Evolutionary conservation across 2,113 vertebrate genomes (phyloP), one percentile per base, ranked within the genome.

Genomic region (Pluvianellus socialis): DNA sequence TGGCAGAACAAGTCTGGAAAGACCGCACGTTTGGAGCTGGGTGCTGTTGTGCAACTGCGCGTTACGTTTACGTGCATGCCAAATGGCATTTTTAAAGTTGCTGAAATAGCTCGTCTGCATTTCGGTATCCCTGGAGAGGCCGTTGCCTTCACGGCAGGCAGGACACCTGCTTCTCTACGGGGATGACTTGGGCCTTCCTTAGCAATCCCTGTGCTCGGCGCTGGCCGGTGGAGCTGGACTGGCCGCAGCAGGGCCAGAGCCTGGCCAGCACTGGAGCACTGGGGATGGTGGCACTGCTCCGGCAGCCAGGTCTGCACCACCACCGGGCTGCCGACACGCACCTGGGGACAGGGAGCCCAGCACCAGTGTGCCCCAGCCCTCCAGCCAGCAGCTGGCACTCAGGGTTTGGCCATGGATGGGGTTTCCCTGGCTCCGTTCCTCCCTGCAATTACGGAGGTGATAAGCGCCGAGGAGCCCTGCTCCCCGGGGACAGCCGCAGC

Each of bases 1-100:
- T 94, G 94, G 96, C 92, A 94, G 92, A 97, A 87, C 95, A 20
- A 79, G 95, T 94, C 92, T 81, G 90, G 40, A 79, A 56, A 75
- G 26, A 24, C 52, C 1, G 0, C 5, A 6, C 2, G 12, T 28
- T 63, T 16, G 79, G 72, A 94, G 81, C 77, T 0, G 26, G 59
- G 45, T 4, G 50, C 63, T 83, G 55, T 92, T 93, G 93, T 66
- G 88, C 81, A 96, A 91, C 56, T 12, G 30, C 5, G 0, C 33
- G 5, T 23, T 14, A 5, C 1, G 1, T 17, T 87, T 19, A 49
- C 30, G 0, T 2, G 0, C 1, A 1, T 14, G 1, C 55, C 26
- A 18, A 45, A 66, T 7, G 24, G 10, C n/a, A 21, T 18, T 50
- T 47, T 32, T 13, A 7, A 4, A 38, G 75, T 3, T 38, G 5